A percentile compares a stretch with the other conserved stretches of the same genome.
Evolutionary conservation across 1,140 invertebrate genomes (phyloP).

Genomic region (Pentalonia nigronervosa): DNA sequence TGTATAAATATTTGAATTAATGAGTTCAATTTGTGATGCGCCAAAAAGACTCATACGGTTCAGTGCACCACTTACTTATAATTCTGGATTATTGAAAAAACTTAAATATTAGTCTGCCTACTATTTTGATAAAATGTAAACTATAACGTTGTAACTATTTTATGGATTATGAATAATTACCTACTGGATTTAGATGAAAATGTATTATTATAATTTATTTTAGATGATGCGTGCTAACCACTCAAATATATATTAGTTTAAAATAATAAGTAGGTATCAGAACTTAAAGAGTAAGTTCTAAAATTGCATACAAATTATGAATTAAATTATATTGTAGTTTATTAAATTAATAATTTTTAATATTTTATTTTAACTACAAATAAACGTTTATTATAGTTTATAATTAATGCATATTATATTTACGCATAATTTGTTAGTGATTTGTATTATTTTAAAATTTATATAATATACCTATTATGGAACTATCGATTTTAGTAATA

Average conservation of each 20-base stretch:
- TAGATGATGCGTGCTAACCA: neutral
- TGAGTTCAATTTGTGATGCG: neutral
- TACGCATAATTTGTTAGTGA: neutral
- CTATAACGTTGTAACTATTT: neutral
- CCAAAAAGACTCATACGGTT: neutral
- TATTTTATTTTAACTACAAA: neutral
- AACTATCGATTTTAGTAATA: neutral
- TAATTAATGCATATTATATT: neutral
- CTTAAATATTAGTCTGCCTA: neutral
- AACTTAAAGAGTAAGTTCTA: neutral
- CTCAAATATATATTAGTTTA: neutral
- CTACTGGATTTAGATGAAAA: neutral
- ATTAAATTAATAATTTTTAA: neutral
- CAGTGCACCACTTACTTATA: neutral
- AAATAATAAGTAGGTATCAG: neutral
- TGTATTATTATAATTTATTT: neutral
- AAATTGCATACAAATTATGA: no score
- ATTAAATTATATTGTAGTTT: no score
- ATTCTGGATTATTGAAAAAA: slow-evolving; percentile 1
- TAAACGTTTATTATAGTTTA: neutral
- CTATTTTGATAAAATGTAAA: neutral
- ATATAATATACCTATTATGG: neutral
- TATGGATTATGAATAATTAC: neutral
- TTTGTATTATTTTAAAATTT: neutral
- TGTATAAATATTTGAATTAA: neutral